Evolutionary conservation across 2,888 invertebrate genomes (phyloP).

Genomic region (Tryphoninae sp.): DNA sequence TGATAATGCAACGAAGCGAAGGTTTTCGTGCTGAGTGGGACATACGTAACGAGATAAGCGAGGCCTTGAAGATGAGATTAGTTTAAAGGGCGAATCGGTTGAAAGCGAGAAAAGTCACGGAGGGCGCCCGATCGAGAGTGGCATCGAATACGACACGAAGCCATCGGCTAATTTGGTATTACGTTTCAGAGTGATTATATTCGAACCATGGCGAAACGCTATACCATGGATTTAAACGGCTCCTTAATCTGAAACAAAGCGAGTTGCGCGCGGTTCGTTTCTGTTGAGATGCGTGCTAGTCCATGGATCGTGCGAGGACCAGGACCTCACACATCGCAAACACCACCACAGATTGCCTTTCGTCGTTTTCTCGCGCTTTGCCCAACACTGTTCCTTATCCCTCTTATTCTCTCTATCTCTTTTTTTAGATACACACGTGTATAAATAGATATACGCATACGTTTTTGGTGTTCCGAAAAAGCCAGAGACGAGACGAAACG

Average conservation of each 20-base stretch:
- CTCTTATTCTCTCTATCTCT: neutral
- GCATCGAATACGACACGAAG: constrained; percentile 47
- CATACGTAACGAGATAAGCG: constrained; percentile 42
- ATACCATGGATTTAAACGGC: constrained; percentile 71
- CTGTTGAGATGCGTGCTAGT: constrained; percentile 58
- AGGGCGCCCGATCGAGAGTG: constrained; percentile 10
- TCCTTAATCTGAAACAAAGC: constrained; percentile 76
- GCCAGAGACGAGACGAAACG: constrained; percentile 37
- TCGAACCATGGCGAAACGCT: constrained; percentile 70
- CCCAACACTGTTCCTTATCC: constrained; percentile 45
- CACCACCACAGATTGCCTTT: constrained; percentile 57
- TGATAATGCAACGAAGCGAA: constrained; percentile 31
- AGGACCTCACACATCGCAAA: constrained; percentile 73
- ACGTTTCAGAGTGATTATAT: constrained; percentile 75
- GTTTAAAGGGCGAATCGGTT: constrained; percentile 54
- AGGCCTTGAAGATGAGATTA: constrained; percentile 48
- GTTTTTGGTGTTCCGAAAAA: constrained; percentile 15
- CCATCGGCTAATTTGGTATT: constrained; percentile 73
- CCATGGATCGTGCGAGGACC: constrained; percentile 57
- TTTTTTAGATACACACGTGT: neutral
- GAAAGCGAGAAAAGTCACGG: constrained; percentile 1
- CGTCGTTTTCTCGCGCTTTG: constrained; percentile 58
- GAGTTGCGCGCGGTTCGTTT: constrained; percentile 60
- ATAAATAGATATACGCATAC: neutral
- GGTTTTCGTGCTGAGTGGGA: constrained; percentile 50